Conservation (phyloP, 2,888 invertebrate species). For the Himalopsyche tibetana region DNA sequence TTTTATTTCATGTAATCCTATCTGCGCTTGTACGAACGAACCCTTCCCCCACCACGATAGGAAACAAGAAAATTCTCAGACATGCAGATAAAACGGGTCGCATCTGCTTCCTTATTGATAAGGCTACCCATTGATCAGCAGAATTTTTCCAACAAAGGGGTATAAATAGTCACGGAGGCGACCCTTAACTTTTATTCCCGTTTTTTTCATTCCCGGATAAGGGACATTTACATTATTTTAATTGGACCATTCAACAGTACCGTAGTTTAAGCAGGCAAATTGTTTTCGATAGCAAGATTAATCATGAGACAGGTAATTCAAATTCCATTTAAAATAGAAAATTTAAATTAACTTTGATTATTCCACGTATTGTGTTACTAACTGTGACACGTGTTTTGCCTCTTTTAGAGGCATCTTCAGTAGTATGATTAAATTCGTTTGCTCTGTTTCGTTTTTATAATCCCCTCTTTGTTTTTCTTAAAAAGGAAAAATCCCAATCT, state of each 20-base stretch:
- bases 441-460: too few relatives aligned
- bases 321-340: too few relatives aligned
- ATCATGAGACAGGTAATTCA: too few relatives aligned
- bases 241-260: neutral
- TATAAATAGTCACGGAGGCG: constrained; percentile 10
- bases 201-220: neutral
- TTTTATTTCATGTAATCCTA: constrained; percentile 20
- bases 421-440: too few relatives aligned
- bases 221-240: constrained; percentile 18
- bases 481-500: too few relatives aligned
- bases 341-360: too few relatives aligned
- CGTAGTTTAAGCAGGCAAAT: too few relatives aligned
- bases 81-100: constrained; percentile 19
- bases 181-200: constrained; percentile 12
- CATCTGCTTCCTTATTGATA: constrained; percentile 31
- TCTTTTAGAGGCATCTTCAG: too few relatives aligned
- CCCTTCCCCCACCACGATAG: neutral
- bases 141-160: constrained; percentile 16
- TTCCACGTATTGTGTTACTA: too few relatives aligned
- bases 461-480: too few relatives aligned
- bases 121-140: constrained; percentile 15
- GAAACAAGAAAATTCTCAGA: constrained; percentile 14
- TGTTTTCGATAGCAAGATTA: too few relatives aligned
- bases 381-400: too few relatives aligned
- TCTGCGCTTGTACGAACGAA: neutral